Conservation (phyloP, 1,140 invertebrate genomes). For the Atta cephalotes region DNA sequence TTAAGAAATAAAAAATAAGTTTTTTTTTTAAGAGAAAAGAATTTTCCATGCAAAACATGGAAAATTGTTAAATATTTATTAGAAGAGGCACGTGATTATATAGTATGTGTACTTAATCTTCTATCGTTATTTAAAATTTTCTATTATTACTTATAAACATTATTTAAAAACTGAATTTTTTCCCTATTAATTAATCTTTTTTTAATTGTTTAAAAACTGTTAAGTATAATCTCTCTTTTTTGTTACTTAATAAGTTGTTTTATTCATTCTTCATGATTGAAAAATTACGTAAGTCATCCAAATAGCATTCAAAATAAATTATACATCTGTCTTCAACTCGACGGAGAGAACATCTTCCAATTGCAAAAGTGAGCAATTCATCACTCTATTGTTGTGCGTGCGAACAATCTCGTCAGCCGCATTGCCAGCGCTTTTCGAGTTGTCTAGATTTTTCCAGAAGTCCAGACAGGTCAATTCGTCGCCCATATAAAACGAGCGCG, state of each 20-base stretch:
- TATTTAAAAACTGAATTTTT: conserved; percentile 1
- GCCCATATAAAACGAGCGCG: conserved; percentile 21
- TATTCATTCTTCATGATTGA: not conserved
- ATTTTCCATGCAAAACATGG: not conserved
- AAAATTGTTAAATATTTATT: not conserved
- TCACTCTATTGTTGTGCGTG: conserved; percentile 58
- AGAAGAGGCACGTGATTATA: not conserved
- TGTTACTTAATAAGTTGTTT: not conserved
- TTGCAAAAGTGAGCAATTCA: conserved; percentile 48
- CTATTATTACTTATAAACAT: not conserved
- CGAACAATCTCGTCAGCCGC: conserved; percentile 46
- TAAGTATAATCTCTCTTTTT: not conserved
- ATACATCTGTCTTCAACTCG: not conserved
- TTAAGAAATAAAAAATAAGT: not conserved
- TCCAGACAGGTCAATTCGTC: conserved; percentile 55
- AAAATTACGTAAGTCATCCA: conserved; percentile 2
- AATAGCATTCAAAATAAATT: conserved; percentile 20
- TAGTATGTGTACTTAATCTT: not conserved
- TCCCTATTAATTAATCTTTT: not conserved
- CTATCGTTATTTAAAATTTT: not conserved
- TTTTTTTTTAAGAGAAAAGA: not conserved
- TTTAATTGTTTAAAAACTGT: not conserved
- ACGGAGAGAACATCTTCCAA: conserved; percentile 31
- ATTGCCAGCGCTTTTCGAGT: conserved; percentile 16
- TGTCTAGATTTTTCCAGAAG: conserved; percentile 44